Percentiles rank a stretch among this genome's conserved stretches.
Evolutionary conservation across 2,113 vertebrate species (phyloP).

Genomic region (Enhydra lutris): DNA sequence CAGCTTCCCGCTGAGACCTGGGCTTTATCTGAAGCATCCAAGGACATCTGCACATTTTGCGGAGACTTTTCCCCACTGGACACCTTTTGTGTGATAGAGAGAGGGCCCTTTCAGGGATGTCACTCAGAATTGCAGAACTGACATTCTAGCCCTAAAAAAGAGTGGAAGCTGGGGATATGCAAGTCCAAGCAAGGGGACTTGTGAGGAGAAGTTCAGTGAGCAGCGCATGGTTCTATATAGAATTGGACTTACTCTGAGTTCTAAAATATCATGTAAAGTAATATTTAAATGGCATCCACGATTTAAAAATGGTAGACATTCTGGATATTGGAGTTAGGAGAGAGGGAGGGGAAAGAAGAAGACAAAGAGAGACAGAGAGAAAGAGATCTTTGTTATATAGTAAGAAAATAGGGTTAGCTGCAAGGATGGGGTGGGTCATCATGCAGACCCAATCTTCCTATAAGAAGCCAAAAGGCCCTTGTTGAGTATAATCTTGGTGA

Average conservation of each 20-base stretch:
- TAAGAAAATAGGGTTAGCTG: background rate
- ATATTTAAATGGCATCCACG: background rate
- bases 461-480: background rate
- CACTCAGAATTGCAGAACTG: background rate
- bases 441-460: fast-evolving
- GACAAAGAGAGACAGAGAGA: background rate
- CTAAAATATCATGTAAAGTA: background rate
- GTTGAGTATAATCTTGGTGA: background rate
- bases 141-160: background rate
- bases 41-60: background rate
- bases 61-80: background rate
- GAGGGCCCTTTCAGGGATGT: background rate
- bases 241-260: background rate
- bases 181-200: background rate
- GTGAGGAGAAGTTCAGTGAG: background rate
- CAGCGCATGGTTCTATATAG: background rate
- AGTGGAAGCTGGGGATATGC: background rate
- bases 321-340: background rate
- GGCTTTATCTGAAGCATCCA: background rate
- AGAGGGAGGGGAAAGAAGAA: background rate
- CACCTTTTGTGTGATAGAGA: background rate
- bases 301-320: background rate
- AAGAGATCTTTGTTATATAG: background rate
- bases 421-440: fast-evolving
- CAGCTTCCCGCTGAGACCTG: background rate